phyloP scores from a whole-genome alignment of 2,888 invertebrate genomes.

The Sphaerophoria taeniata region DNA sequence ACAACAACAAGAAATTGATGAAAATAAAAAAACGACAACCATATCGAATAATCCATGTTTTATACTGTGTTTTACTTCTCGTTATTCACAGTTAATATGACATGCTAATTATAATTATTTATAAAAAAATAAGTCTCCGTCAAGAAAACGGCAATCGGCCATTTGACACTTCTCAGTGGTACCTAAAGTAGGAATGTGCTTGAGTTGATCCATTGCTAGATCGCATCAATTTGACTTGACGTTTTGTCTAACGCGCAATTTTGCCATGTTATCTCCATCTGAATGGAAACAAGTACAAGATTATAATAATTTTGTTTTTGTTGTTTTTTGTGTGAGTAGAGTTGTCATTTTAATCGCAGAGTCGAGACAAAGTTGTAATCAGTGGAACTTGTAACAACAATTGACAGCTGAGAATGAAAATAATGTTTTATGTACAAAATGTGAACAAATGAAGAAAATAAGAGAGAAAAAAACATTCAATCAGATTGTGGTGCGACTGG shows the following conservation, averaged over 20 bases:
- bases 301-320: slow-evolving; percentile 15
- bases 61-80: slow-evolving; percentile 72
- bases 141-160: slow-evolving; percentile 17
- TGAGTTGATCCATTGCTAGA: slow-evolving; percentile 40
- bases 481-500: slow-evolving; percentile 47
- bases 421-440: slow-evolving; percentile 30
- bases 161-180: slow-evolving; percentile 65
- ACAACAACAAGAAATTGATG: not conserved
- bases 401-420: slow-evolving; percentile 32
- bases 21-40: slow-evolving; percentile 2
- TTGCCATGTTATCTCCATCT: slow-evolving; percentile 56
- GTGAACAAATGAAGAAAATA: not conserved
- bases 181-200: not conserved
- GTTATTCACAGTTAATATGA: slow-evolving; percentile 74
- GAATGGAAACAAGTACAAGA: slow-evolving; percentile 39
- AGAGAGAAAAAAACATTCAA: slow-evolving; percentile 41
- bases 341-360: slow-evolving; percentile 23
- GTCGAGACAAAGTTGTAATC: slow-evolving; percentile 10
- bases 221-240: slow-evolving; percentile 49
- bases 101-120: slow-evolving; percentile 73
- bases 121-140: slow-evolving; percentile 31
- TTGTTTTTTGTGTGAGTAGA: not conserved
- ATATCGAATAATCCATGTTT: slow-evolving; percentile 63
- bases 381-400: slow-evolving; percentile 26
- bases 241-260: slow-evolving; percentile 66